Evolutionary conservation across 2,113 vertebrate genomes (phyloP).

Genomic region (Nibea albiflora): DNA sequence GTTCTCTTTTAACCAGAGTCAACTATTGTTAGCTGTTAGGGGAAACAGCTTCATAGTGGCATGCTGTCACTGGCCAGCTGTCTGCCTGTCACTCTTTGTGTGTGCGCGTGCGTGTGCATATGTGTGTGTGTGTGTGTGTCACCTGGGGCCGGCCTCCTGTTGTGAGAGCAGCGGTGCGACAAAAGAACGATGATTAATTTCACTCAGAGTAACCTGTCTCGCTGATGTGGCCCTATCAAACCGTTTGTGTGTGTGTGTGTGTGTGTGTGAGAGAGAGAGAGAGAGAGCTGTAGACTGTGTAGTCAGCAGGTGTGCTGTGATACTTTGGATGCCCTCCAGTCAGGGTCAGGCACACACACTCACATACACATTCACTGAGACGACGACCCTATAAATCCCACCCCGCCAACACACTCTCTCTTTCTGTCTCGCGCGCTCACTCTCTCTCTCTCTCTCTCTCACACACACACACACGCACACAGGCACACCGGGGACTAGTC

Average conservation of each 20-base stretch:
- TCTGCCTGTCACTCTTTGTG: slow-evolving; percentile 68
- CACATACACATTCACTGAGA: slow-evolving; percentile 37
- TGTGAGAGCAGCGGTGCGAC: slow-evolving; percentile 77
- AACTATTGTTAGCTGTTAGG: slow-evolving; percentile 65
- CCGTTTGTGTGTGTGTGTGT: slow-evolving; percentile 45
- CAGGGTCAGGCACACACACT: slow-evolving; percentile 72
- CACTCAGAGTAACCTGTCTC: slow-evolving; percentile 77
- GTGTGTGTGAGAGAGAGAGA: background rate
- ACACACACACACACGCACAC: no score
- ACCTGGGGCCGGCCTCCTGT: slow-evolving; percentile 73
- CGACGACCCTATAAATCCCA: slow-evolving; percentile 37
- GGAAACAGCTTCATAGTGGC: slow-evolving; percentile 60
- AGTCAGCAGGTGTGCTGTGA: slow-evolving; percentile 84
- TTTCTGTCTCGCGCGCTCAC: background rate
- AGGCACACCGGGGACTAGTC: background rate
- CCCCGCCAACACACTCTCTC: background rate
- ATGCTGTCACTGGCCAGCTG: slow-evolving; percentile 74
- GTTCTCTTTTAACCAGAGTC: slow-evolving; percentile 42
- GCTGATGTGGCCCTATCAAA: slow-evolving; percentile 54
- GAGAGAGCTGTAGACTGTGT: slow-evolving; percentile 69
- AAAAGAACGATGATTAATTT: slow-evolving; percentile 85
- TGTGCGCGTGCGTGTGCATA: slow-evolving; percentile 36
- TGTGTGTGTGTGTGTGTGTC: slow-evolving; percentile 52
- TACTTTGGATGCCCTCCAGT: slow-evolving; percentile 81
- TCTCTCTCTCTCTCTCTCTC: background rate